Base-by-base conservation (phyloP, 2,113 vertebrate species). In the Micronycteris hirsuta region DNA sequence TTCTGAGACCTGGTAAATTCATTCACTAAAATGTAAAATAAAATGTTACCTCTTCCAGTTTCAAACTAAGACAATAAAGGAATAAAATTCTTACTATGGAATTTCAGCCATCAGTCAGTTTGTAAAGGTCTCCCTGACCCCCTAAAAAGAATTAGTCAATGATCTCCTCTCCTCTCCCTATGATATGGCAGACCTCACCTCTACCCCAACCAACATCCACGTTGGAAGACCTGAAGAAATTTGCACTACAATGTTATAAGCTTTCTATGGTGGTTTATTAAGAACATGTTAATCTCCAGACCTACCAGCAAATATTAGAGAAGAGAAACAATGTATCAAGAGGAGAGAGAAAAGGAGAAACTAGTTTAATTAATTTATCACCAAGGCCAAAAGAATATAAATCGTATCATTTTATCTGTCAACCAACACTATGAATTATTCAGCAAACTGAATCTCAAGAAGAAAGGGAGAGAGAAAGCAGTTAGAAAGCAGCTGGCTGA, bases 321-420 rank as follows among this genome's bases (percentile, higher is more conserved):
- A 91, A 68, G 41, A 38, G 33, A 96, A 93, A 95, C 56, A 97
- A 93, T 56, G 63, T 31, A 41, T 49, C 41, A 58, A 67, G 61
- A 83, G 33, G 58, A 76, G 45, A 73, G 31, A 80, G 43, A 68
- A 38, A 67, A 84, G 31, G 24, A 92, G 65, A 93, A 95, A 56
- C 63, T 65, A 73, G 91, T 95, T 96, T 96, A 98, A 98, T 98
- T 97, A 98, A 98, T 98, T 98, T 96, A 98, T 97, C 96, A 93
- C 94, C 84, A 88, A 97, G 90, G 97, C 95, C 97, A 98, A 98
- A 98, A 92, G 97, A 0, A 0, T 86, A 98, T 97, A 98, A 98
- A 98, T 98, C 97, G 97, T 94, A 97, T 95, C 70, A 97, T 97
- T 98, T 98, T 97, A 98, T 98, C 97, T 98, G 96, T 97, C 97